phyloP scores from a whole-genome alignment of 2,113 vertebrate genomes.

The Dromas ardeola region DNA sequence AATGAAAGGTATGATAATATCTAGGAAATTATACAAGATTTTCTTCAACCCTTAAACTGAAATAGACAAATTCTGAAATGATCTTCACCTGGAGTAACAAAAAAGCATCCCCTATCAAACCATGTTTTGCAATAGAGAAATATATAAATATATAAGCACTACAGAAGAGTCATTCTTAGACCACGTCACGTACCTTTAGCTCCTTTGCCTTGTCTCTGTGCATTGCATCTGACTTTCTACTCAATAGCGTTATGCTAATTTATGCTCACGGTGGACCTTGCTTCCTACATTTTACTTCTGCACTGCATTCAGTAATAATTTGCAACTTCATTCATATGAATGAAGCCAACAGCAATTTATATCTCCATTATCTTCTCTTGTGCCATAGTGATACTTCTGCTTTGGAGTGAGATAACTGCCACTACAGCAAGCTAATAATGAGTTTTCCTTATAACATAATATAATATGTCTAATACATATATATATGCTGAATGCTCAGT shows the following conservation, averaged over 20 bases:
- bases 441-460: not conserved
- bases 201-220: not conserved
- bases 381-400: not conserved
- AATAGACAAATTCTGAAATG: not conserved
- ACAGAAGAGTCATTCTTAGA: not conserved
- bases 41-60: not conserved
- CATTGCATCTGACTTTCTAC: not conserved
- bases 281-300: not conserved
- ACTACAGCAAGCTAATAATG: not conserved
- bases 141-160: not conserved
- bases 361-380: not conserved
- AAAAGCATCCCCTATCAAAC: not conserved
- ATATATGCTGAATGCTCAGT: not conserved
- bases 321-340: not conserved
- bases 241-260: not conserved
- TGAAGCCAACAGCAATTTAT: not conserved
- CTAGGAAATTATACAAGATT: not conserved
- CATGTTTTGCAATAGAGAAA: not conserved
- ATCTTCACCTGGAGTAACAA: not conserved
- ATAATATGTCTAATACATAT: not conserved
- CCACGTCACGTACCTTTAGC: not conserved
- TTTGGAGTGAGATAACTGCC: not conserved
- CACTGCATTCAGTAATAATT: not conserved
- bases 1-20: not conserved
- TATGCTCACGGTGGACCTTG: not conserved